Evolutionary conservation across 2,888 invertebrate species (phyloP), one percentile per base, ranked within the genome.

Genomic region (Erynnis tages): DNA sequence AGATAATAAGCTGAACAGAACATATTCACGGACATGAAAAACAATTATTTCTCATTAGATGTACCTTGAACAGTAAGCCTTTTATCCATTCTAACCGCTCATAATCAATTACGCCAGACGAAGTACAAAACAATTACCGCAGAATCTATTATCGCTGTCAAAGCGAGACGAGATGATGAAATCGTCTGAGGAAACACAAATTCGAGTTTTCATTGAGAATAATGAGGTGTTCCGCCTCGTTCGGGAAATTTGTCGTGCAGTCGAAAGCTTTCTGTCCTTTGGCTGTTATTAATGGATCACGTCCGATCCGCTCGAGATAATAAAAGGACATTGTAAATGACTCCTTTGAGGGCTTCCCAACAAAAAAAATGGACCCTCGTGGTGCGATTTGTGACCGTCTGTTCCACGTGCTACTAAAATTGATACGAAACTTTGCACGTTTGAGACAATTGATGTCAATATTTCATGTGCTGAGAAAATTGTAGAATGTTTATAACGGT

Each of bases 281-380:
- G 57, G 61, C 64, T 60, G 68, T 73, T 77, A 79, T 78, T 75
- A 79, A 81, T 77, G 72, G 65, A 40, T 23, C 48, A 56, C 62
- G 66, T 67, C 59, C 62, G 60, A 60, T 65, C 65, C 65, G 60
- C 66, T 69, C 60, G 56, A 64, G 67, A 74, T 76, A 71, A 69
- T 76, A 76, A 75, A 76, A 71, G 66, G 65, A 72, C 68, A 69
- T 72, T 70, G 67, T 71, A 68, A 74, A 76, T 68, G 65, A 70
- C 65, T 67, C 66, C 63, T 71, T 68, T 65, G 61, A 65, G 63
- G 65, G 68, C 58, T 62, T 58, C 48, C 53, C 56, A 61, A 61
- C 59, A 65, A 69, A 68, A 71, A 21, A 68, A 69, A 48, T 48
- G 40, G 38, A 55, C 53, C 54, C 53, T 47, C 25, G 43, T 29